Evolutionary conservation across 2,113 vertebrate species (phyloP).

Genomic region (Manacus vitellinus): DNA sequence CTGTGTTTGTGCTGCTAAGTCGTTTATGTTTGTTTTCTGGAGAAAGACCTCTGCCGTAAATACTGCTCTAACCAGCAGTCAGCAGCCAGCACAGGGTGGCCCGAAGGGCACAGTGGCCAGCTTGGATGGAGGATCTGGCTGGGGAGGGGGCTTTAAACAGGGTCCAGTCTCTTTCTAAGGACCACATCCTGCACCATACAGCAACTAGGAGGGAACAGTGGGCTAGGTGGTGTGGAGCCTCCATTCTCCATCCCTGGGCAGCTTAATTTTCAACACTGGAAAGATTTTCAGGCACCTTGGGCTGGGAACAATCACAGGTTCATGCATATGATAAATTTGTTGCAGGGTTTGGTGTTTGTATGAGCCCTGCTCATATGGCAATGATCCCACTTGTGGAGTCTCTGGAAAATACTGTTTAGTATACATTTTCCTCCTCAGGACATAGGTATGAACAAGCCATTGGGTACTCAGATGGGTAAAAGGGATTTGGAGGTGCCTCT

Average conservation of each 20-base stretch:
- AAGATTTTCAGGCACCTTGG: background rate
- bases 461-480: background rate
- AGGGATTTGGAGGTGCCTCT: background rate
- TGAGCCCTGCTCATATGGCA: background rate
- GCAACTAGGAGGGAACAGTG: background rate
- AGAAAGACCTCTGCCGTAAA: conserved; percentile 10
- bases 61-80: background rate
- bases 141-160: background rate
- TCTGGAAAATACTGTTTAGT: background rate
- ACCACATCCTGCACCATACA: rapidly evolving
- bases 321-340: background rate
- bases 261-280: background rate
- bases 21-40: conserved; percentile 34
- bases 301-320: background rate
- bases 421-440: background rate
- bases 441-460: background rate
- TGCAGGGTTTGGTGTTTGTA: background rate
- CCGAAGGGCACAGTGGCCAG: background rate
- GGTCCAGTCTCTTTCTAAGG: background rate
- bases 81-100: background rate
- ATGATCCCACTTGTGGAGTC: background rate
- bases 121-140: background rate
- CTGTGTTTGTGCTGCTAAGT: conserved; percentile 14
- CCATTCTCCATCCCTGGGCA: background rate
- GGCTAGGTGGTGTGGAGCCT: background rate